Conservation (phyloP, 2,113 vertebrate species). For the Tonatia bakeri region DNA sequence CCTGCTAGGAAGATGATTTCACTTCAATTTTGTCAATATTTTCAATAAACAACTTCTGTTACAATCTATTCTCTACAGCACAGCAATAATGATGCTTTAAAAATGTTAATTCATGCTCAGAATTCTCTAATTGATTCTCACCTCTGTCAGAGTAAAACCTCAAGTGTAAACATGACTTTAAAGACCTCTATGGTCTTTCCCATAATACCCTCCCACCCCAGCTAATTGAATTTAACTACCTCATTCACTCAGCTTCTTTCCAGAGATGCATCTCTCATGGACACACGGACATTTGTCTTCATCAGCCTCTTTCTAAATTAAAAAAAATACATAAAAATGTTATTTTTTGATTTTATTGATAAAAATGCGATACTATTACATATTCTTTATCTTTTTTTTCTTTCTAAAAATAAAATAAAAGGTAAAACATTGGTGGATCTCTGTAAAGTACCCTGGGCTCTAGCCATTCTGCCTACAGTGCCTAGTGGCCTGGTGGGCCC, state of each 20-base stretch:
- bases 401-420: neutral
- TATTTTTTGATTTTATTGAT: neutral
- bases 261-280: neutral
- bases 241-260: neutral
- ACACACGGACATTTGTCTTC: neutral
- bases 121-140: neutral
- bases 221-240: neutral
- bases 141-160: neutral
- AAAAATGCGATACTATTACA: neutral
- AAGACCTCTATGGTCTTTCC: neutral
- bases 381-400: neutral
- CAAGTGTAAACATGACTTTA: neutral
- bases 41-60: neutral
- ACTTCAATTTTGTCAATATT: neutral
- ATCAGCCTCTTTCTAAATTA: neutral
- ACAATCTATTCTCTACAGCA: neutral
- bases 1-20: neutral
- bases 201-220: neutral
- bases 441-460: neutral
- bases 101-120: neutral
- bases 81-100: neutral
- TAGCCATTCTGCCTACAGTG: neutral
- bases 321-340: neutral
- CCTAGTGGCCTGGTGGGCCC: fast-evolving
- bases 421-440: neutral